Conservation (phyloP, 2,113 vertebrate species). For the Xiphophorus maculatus region DNA sequence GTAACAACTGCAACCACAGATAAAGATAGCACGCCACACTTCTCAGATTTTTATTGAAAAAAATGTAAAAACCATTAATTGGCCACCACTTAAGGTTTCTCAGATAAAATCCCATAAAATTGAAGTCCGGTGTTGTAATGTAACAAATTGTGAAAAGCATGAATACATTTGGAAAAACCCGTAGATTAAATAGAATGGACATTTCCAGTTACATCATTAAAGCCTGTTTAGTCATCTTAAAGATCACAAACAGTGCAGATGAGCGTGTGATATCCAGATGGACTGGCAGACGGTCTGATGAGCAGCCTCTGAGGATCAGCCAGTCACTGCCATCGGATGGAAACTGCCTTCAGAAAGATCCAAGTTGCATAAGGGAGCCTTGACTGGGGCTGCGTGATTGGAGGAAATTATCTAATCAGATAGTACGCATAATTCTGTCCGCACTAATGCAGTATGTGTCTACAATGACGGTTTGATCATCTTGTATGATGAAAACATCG, state of each 20-base stretch:
- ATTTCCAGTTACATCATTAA: constrained; percentile 22
- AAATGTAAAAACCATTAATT: no score
- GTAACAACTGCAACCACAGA: not conserved
- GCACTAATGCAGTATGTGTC: not conserved
- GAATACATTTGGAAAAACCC: not conserved
- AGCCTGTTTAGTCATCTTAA: constrained; percentile 17
- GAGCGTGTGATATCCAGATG: constrained; percentile 51
- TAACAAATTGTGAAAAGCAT: not conserved
- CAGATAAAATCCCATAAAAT: not conserved
- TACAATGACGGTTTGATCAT: not conserved
- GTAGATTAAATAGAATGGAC: constrained; percentile 21
- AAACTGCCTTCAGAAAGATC: constrained; percentile 36
- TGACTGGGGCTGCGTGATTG: not conserved
- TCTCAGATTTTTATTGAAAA: no score
- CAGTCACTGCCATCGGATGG: constrained; percentile 19
- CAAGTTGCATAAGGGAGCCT: constrained; percentile 15
- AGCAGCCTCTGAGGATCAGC: constrained; percentile 40
- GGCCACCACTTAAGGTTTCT: no score
- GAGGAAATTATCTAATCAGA: constrained; percentile 9
- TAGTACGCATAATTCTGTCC: not conserved
- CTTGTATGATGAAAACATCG: not conserved
- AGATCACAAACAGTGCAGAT: constrained; percentile 18
- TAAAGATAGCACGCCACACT: no score
- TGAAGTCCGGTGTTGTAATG: not conserved
- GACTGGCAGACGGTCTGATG: constrained; percentile 46